Evolutionary conservation across 2,888 invertebrate genomes (phyloP), one percentile per base, ranked within the genome.

Genomic region (Pseudococcus viburni): DNA sequence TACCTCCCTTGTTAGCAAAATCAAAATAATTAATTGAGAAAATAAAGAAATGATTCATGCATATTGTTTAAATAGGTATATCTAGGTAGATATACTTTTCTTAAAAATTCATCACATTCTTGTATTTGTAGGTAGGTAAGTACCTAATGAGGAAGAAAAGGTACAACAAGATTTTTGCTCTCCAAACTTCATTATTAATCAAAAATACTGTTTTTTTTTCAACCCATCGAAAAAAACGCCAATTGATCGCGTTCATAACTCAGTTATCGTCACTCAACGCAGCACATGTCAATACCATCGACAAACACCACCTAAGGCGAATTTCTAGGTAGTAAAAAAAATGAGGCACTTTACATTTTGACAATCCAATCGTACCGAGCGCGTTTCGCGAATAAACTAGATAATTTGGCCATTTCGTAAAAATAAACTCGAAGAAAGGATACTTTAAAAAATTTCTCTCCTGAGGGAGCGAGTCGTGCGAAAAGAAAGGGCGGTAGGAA

Each of bases 351-450:
- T 73, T 33, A 39, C 33, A 73, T 33, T 73, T 33, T 73, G 73
- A 73, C 73, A 73, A 73, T 73, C 33, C 73, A 73, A 73, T 73
- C 73, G 73, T 33, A 33, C 17, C 15, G 33, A 39, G 15, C 15
- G 73, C 46, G 8, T 46, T 46, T 46, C 19, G 19, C 80, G 80
- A 83, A 46, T 83, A 83, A 80, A 83, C 80, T 46, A 83, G 80
- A 83, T 83, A 83, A 83, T 83, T 83, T 83, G 26, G 85, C 55
- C 55, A 26, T 59, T 59, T 59, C 26, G 59, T 48, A 85, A 59
- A 33, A 59, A 85, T 85, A 85, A 59, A 85, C 59, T 39, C 85
- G 85, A 85, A 59, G 85, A 85, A 85, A 85, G 85, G 84, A 55
- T 51, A 55, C 46, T 55, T 85, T 59, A 26, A 85, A 59, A 85